Percentiles rank a stretch among this genome's conserved stretches.
These are phyloP conservation scores for Danio choprae DNA, from an alignment of 2,797 vertebrate species.

Conservation along the genomic window DNA sequence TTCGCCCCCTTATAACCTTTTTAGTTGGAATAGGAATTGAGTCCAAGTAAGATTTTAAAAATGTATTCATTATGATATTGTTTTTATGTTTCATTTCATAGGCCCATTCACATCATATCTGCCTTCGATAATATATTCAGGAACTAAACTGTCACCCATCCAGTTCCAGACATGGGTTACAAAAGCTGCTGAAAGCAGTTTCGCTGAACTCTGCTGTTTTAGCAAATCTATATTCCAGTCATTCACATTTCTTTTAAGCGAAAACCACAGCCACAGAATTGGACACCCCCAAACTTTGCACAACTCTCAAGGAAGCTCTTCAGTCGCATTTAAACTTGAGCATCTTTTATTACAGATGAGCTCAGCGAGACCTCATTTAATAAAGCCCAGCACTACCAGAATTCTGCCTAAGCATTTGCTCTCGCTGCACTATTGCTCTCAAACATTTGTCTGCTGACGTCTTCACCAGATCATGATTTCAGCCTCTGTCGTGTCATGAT, in stretches of 20 bases:
- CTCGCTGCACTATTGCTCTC: neutral
- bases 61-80: neutral
- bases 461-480: constrained; percentile 43
- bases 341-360: constrained; percentile 25
- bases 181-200: constrained; percentile 39
- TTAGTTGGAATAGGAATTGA: too few relatives aligned
- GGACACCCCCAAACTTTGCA: constrained; percentile 12
- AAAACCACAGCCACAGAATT: constrained; percentile 27
- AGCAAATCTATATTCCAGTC: constrained; percentile 42
- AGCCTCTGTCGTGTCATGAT: constrained; percentile 33
- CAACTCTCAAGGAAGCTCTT: constrained; percentile 19
- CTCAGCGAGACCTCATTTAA: constrained; percentile 25
- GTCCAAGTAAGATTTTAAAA: too few relatives aligned
- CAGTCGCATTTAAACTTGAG: neutral
- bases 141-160: neutral
- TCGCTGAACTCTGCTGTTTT: constrained; percentile 12
- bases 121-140: constrained; percentile 5
- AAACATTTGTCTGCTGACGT: constrained; percentile 15
- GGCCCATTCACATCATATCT: neutral
- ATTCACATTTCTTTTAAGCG: constrained; percentile 23
- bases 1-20: too few relatives aligned
- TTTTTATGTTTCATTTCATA: neutral
- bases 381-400: neutral
- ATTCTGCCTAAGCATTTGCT: constrained; percentile 25
- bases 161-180: constrained; percentile 19